These are phyloP conservation scores for Spisula solida DNA, from an alignment of 2,888 invertebrate genomes.

Conservation along the genomic window DNA sequence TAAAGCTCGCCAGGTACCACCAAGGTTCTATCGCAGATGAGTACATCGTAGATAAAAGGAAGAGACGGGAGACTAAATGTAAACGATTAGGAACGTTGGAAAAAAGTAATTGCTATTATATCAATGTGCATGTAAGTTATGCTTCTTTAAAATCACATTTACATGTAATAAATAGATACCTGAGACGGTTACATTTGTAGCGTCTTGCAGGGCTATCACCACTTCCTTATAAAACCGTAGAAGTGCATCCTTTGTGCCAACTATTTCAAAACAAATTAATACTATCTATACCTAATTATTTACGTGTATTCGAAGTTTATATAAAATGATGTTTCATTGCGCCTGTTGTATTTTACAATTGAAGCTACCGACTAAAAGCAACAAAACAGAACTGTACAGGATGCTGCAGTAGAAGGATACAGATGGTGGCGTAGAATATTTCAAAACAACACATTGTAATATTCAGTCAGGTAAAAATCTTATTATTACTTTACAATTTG, in stretches of 20 bases:
- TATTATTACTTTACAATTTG: no score
- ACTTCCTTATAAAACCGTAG: conserved; percentile 14
- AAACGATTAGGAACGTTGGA: neutral
- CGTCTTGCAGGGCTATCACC: neutral
- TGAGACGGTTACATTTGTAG: neutral
- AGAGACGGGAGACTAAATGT: conserved; percentile 6
- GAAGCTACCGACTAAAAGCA: neutral
- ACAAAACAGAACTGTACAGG: neutral
- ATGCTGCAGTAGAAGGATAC: conserved; percentile 23
- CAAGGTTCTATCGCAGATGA: neutral
- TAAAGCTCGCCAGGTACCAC: neutral
- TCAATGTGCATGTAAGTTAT: neutral
- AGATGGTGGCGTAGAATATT: neutral
- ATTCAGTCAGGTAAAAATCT: neutral
- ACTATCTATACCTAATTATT: no score
- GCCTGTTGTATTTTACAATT: neutral
- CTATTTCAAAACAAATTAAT: neutral
- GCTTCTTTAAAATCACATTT: neutral
- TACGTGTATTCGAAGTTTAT: no score
- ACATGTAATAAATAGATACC: no score
- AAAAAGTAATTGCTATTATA: neutral
- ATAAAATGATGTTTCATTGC: no score
- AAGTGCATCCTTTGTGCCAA: conserved; percentile 28
- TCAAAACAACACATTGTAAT: neutral
- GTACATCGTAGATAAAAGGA: neutral